Evolutionary conservation across 2,797 vertebrate species (phyloP), one percentile per base, ranked within the genome.

Genomic region (Carduelis carduelis): DNA sequence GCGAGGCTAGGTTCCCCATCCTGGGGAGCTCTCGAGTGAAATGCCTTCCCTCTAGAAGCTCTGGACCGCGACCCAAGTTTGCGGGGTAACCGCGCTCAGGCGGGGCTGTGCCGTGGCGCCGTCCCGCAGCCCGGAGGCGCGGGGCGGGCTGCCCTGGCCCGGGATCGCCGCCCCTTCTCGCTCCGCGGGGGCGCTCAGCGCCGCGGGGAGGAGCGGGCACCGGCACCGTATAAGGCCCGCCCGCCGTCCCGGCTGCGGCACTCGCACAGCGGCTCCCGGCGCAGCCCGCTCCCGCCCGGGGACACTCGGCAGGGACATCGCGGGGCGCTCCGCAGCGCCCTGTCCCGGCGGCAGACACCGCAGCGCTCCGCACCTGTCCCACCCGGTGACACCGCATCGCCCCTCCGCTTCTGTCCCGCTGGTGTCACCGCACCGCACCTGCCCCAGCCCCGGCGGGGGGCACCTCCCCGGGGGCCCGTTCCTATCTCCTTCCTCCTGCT

Each of bases 151-250:
- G 82, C 50, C 5, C 17, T 2, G 21, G 18, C 35, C 49, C 30
- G 30, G 22, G 52, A 82, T 89, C 84, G 11, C 96, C 96, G 68
- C 93, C 93, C 78, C 63, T 47, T 71, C n/a, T 28, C 21, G 49
- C 81, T 93, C 68, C 37, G 79, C 76, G 79, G 71, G 63, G 71
- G 47, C 57, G 65, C 84, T n/a, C 65, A 47, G 30, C 32, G 69
- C 32, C 55, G 52, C 74, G 78, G 92, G 90, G 95, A 90, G 92
- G 93, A 90, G 94, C 92, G 89, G 80, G 41, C 46, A 35, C 32
- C 20, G 72, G 65, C 0, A 11, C 37, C 11, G 7, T 95, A 95
- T 91, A 96, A 96, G 78, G 39, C 22, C 32, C 55, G 66, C 55
- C 70, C 70, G 92, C 27, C 12, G 14, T 4, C 15, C 49, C 26